Evolutionary conservation across 2,797 vertebrate genomes (phyloP).

Genomic region (Tenualosa ilisha): DNA sequence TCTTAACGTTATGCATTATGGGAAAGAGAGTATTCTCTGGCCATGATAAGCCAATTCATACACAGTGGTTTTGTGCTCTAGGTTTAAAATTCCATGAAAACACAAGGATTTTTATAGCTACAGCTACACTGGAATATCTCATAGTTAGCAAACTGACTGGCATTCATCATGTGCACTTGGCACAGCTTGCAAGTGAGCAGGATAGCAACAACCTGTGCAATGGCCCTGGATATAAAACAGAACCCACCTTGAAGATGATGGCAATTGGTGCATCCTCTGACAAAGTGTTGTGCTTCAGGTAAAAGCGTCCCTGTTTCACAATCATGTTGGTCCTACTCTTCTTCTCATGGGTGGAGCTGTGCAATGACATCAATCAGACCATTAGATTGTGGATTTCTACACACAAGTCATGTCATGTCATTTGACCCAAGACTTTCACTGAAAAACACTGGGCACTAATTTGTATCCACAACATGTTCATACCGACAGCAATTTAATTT

Average conservation of each 20-base stretch:
- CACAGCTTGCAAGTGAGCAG: background rate
- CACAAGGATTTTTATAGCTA: background rate
- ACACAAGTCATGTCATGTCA: no score
- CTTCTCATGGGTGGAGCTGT: slow-evolving; percentile 97
- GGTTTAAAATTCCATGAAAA: background rate
- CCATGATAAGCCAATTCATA: background rate
- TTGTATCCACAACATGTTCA: no score
- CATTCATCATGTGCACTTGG: background rate
- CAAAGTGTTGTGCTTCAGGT: slow-evolving; percentile 93
- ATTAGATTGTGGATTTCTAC: slow-evolving; percentile 24
- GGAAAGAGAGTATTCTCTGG: background rate
- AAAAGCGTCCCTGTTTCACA: slow-evolving; percentile 95
- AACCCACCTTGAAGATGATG: slow-evolving; percentile 93
- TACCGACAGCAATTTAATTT: no score
- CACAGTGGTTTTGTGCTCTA: background rate
- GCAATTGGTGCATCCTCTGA: slow-evolving; percentile 97
- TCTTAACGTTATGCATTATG: background rate
- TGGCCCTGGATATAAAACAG: background rate
- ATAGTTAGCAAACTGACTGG: background rate
- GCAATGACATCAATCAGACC: slow-evolving; percentile 33
- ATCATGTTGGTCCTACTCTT: slow-evolving; percentile 97
- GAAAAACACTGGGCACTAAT: no score
- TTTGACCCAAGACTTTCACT: no score
- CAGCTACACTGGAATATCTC: no score
- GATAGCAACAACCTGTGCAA: background rate